Evolutionary conservation across 1,140 invertebrate species (phyloP).

Genomic region (Pogonus chalceus): DNA sequence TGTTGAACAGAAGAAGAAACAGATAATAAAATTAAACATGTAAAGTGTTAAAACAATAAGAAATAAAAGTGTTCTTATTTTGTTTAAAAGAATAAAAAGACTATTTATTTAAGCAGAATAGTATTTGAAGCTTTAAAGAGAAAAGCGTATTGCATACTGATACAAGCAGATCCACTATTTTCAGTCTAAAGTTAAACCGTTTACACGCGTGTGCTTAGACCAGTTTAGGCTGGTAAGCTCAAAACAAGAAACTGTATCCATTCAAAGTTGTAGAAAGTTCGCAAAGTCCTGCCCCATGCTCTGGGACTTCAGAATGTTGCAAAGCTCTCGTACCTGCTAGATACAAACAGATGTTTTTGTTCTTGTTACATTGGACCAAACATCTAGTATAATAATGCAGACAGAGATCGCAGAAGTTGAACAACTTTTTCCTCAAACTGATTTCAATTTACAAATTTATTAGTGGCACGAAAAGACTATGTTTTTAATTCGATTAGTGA

Average conservation of each 20-base stretch:
- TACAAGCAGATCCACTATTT: neutral
- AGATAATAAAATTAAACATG: no score
- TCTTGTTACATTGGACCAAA: neutral
- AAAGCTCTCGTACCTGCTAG: neutral
- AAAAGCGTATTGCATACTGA: neutral
- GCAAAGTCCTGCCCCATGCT: neutral
- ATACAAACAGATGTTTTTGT: slow-evolving; percentile 3
- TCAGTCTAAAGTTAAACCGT: no score
- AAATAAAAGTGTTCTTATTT: no score
- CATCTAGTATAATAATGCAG: no score
- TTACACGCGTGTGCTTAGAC: no score
- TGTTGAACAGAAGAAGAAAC: no score
- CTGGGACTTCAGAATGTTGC: neutral
- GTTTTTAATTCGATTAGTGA: neutral
- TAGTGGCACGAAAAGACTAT: neutral
- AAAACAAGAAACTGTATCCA: neutral
- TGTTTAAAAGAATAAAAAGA: no score
- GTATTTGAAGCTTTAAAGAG: no score
- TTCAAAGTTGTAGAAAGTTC: neutral
- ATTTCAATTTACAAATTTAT: neutral
- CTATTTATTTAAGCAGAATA: no score
- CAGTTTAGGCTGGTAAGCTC: no score
- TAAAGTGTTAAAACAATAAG: no score
- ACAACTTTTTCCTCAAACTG: neutral
- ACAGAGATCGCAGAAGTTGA: no score